A percentile compares a stretch with the other conserved stretches of the same genome.
Conservation (phyloP, 2,888 invertebrate genomes). For the Watsonalla binaria region DNA sequence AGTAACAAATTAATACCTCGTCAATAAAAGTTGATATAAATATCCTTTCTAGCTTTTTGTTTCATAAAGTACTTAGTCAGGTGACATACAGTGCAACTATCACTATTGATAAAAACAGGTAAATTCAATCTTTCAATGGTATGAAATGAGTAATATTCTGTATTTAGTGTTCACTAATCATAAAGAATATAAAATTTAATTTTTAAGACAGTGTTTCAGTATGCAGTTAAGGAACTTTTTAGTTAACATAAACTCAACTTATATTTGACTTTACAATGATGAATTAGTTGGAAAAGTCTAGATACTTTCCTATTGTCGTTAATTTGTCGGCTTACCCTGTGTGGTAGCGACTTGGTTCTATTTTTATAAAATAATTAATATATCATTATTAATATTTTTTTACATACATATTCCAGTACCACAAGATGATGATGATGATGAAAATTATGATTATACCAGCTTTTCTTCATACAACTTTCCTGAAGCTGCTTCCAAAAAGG, state of each 20-base stretch:
- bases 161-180: neutral
- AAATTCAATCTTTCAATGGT: neutral
- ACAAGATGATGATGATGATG: constrained; percentile 62
- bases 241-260: neutral
- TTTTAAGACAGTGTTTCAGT: neutral
- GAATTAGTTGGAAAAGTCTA: no score
- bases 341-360: neutral
- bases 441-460: constrained; percentile 55
- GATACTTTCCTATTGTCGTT: no score
- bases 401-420: constrained; percentile 50
- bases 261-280: neutral
- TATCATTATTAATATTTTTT: constrained; percentile 10
- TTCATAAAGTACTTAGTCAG: no score
- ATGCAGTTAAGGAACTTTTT: neutral
- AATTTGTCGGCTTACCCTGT: no score
- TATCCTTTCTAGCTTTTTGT: no score
- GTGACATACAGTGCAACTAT: no score
- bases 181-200: no score
- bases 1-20: no score
- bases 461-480: constrained; percentile 49
- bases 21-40: no score
- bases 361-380: neutral
- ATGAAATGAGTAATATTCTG: neutral
- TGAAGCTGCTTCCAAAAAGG: constrained; percentile 16
- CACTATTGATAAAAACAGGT: no score